phyloP scores from a whole-genome alignment of 2,888 invertebrate species.

The Pristionchus entomophagus region DNA sequence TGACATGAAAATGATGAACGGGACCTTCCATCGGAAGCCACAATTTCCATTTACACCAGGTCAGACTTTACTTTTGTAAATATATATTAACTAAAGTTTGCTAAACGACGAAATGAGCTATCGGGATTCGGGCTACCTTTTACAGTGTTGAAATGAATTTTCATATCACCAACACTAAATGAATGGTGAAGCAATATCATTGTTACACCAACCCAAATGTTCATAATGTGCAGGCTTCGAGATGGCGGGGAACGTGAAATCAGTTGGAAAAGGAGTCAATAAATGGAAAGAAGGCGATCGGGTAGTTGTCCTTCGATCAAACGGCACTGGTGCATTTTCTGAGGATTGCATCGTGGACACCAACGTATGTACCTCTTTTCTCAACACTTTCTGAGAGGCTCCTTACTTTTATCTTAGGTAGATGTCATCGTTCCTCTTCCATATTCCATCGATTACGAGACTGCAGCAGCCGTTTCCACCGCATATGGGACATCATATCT shows the following conservation, averaged over 20 bases:
- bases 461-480: conserved; percentile 81
- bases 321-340: conserved; percentile 81
- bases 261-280: conserved; percentile 79
- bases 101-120: too few relatives aligned
- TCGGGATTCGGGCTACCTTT: too few relatives aligned
- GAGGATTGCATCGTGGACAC: conserved; percentile 80
- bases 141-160: too few relatives aligned
- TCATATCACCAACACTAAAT: too few relatives aligned
- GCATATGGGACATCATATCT: conserved; percentile 83
- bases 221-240: conserved; percentile 82
- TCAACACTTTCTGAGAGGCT: background rate
- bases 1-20: conserved; percentile 81
- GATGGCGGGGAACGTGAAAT: conserved; percentile 80
- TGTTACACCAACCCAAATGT: too few relatives aligned
- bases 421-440: conserved; percentile 79
- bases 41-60: conserved; percentile 80
- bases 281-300: conserved; percentile 81
- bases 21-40: conserved; percentile 78
- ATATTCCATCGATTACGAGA: conserved; percentile 79
- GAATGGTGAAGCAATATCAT: too few relatives aligned
- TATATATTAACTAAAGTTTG: background rate
- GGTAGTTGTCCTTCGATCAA: conserved; percentile 81
- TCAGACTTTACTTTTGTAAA: background rate
- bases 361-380: conserved; percentile 64
- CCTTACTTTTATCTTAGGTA: conserved; percentile 77